phyloP scores from a whole-genome alignment of 1,140 invertebrate genomes.

The Meloidogyne floridensis region DNA sequence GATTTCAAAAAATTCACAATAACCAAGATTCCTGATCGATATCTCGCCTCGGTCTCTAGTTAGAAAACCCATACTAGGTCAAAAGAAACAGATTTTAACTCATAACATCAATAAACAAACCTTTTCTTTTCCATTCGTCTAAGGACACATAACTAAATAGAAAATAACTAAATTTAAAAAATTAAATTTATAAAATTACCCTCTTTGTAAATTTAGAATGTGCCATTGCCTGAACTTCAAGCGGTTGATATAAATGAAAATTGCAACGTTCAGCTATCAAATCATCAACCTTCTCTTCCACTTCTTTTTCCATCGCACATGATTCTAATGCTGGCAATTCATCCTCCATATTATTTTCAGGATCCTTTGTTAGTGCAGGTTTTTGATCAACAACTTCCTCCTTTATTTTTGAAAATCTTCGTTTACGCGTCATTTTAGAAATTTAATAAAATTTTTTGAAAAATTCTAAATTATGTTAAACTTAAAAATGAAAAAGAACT shows the following conservation, averaged over 20 bases:
- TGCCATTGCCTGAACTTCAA: background rate
- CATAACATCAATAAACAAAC: background rate
- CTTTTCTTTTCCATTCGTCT: background rate
- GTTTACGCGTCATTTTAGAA: background rate
- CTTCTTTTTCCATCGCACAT: background rate
- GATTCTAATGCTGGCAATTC: background rate
- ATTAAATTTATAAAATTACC: background rate
- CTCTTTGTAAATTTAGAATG: slow-evolving; percentile 7
- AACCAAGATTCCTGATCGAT: too few relatives aligned
- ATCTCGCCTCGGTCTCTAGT: too few relatives aligned
- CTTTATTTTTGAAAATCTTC: slow-evolving; percentile 1
- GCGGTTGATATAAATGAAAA: slow-evolving; percentile 9
- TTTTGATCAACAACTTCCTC: background rate
- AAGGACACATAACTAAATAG: slow-evolving; percentile 6
- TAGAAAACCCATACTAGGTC: too few relatives aligned
- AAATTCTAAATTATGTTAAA: background rate
- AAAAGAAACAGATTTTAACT: too few relatives aligned
- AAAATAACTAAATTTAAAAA: background rate
- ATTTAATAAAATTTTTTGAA: background rate
- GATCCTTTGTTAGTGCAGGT: background rate
- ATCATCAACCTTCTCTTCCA: background rate
- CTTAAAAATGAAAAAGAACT: background rate
- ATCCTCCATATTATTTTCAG: background rate
- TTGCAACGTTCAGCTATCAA: slow-evolving; percentile 1
- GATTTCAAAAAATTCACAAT: too few relatives aligned